These are phyloP conservation scores for Pseudococcus viburni DNA, from an alignment of 2,888 invertebrate species.

Conservation along the genomic window DNA sequence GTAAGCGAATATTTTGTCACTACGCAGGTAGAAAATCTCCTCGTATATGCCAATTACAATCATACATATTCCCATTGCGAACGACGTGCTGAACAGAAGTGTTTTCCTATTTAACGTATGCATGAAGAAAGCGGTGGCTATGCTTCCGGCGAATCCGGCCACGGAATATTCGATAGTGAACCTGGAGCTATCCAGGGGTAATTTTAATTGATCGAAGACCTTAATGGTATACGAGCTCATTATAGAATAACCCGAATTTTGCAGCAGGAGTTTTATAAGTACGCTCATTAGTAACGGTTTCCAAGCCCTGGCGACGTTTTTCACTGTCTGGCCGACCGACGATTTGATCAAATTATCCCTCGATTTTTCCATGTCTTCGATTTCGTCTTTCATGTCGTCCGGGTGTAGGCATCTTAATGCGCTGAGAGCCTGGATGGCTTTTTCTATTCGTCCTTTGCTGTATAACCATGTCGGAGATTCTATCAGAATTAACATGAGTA, in stretches of 20 bases:
- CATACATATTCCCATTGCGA: constrained; percentile 54
- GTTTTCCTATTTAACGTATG: constrained; percentile 12
- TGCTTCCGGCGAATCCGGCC: constrained; percentile 23
- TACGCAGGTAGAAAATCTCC: not conserved
- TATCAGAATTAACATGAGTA: not conserved
- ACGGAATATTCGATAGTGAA: constrained; percentile 49
- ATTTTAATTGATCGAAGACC: constrained; percentile 26
- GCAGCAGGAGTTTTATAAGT: constrained; percentile 14
- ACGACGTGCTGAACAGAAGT: not conserved
- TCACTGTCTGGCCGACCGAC: not conserved
- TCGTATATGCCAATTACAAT: constrained; percentile 32
- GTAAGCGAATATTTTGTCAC: constrained; percentile 32
- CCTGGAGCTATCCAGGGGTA: constrained; percentile 35
- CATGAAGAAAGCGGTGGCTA: constrained; percentile 39
- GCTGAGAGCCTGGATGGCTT: not conserved
- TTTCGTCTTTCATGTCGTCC: constrained; percentile 20
- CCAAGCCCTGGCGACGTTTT: not conserved
- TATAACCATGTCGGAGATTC: constrained; percentile 59
- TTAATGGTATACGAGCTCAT: constrained; percentile 46
- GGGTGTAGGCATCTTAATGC: constrained; percentile 9
- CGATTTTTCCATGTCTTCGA: constrained; percentile 41
- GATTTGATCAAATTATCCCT: not conserved
- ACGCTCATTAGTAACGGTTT: constrained; percentile 25
- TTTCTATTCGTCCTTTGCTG: constrained; percentile 20
- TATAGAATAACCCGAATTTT: constrained; percentile 14